Conservation (phyloP, 2,113 vertebrate genomes). For the Hypomesus transpacificus region DNA sequence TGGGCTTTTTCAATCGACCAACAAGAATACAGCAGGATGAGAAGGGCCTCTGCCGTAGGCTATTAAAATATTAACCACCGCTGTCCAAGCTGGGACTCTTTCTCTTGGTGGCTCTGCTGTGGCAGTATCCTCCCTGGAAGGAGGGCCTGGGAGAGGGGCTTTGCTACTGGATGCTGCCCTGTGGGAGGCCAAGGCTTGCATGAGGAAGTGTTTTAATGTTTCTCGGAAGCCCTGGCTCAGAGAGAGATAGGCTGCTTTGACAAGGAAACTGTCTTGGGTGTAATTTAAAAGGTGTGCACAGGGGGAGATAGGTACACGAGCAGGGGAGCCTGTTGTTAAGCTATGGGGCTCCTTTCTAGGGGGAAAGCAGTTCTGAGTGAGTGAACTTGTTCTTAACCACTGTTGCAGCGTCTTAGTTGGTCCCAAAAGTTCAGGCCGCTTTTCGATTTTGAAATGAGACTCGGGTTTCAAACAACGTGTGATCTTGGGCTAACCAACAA, state of each 20-base stretch:
- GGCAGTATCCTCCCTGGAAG: constrained; percentile 74
- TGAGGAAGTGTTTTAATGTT: constrained; percentile 75
- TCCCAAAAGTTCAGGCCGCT: constrained; percentile 62
- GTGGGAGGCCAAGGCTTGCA: constrained; percentile 66
- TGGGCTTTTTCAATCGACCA: constrained; percentile 69
- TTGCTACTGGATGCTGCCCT: constrained; percentile 68
- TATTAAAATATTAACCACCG: constrained; percentile 78
- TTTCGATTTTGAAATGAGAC: too few species aligned
- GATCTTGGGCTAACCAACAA: too few species aligned
- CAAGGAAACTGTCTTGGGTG: constrained; percentile 71
- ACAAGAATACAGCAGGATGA: constrained; percentile 72
- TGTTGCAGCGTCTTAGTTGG: constrained; percentile 34
- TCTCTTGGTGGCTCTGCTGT: constrained; percentile 67
- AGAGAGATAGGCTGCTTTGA: constrained; percentile 62
- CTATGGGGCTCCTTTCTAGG: constrained; percentile 62
- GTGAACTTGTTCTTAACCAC: constrained; percentile 51
- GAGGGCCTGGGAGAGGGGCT: constrained; percentile 66
- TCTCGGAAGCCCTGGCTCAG: constrained; percentile 69
- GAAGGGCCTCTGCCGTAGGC: constrained; percentile 72
- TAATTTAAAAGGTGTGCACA: constrained; percentile 73
- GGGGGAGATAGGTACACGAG: constrained; percentile 64
- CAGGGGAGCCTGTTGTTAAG: constrained; percentile 24
- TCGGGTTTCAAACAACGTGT: too few species aligned
- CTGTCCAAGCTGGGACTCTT: constrained; percentile 72
- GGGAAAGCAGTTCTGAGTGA: constrained; percentile 42